Percentiles rank a stretch among this genome's conserved stretches.
These are phyloP conservation scores for Nebria brevicollis DNA, from an alignment of 2,888 invertebrate species.

Conservation along the genomic window DNA sequence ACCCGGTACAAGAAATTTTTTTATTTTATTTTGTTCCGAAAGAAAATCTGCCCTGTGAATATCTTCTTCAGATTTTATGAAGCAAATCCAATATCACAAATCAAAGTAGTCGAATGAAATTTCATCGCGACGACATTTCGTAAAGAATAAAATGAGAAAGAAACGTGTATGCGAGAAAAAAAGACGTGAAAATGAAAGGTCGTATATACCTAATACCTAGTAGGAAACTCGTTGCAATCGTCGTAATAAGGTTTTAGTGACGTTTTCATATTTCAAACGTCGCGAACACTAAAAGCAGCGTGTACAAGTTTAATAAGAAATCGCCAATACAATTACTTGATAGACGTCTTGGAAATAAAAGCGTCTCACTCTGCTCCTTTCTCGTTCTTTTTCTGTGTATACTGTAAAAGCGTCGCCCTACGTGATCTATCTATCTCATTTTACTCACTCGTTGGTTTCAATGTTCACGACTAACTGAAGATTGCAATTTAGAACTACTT, in stretches of 20 bases:
- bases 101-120: neutral
- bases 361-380: neutral
- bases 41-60: neutral
- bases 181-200: neutral
- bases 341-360: conserved; percentile 36
- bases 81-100: neutral
- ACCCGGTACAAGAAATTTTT: no score
- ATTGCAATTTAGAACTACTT: no score
- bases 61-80: neutral
- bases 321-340: conserved; percentile 43
- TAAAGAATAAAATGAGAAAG: no score
- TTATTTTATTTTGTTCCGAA: no score
- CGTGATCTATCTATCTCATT: neutral
- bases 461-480: no score
- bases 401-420: neutral
- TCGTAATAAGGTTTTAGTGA: conserved; percentile 31
- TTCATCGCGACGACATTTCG: no score
- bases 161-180: no score
- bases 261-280: conserved; percentile 41
- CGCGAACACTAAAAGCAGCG: conserved; percentile 7
- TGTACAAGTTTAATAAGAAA: conserved; percentile 40
- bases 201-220: neutral
- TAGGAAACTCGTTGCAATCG: neutral
- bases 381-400: neutral
- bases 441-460: neutral